Evolutionary conservation across 2,113 vertebrate genomes (phyloP), one percentile per base, ranked within the genome.

Genomic region (Phocoena phocoena): DNA sequence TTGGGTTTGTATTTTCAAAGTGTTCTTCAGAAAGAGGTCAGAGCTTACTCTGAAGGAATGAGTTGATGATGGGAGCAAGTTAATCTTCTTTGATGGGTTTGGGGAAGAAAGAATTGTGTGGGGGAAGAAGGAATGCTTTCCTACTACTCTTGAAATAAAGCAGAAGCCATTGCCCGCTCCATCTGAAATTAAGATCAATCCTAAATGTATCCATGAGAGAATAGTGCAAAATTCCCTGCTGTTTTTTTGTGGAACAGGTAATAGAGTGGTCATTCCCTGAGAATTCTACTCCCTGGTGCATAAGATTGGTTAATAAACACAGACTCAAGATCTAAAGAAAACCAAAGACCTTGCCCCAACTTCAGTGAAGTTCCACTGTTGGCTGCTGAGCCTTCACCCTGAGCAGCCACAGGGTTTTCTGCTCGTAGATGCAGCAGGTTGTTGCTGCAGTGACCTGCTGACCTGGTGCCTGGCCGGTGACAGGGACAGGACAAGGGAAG

Each of bases 101-200:
- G 60, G 36, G 20, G 26, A 74, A 93, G 41, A 89, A 47, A 84
- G 50, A 28, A 63, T 58, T 88, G 44, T 79, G n/a, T 65, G 67
- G 47, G 12, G 44, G 15, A 36, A 70, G 2, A 53, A 79, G 62
- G 18, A 84, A n/a, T 47, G 65, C 11, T 55, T 73, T 90, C 70
- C 58, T 28, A 15, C 21, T 28, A 41, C 5, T 10, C 33, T 65
- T 94, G 60, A 53, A 65, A 93, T 58, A 17, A 76, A 87, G 65
- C n/a, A 44, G 71, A 74, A 67, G 17, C 8, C 6, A n/a, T 62
- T 71, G 10, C 4, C 28, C 25, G 31, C 5, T 38, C 41, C 38
- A 23, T 73, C 28, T 12, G 65, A 68, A 93, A 77, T 50, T 79
- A 86, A 86, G 47, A 73, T 70, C 62, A 70, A n/a, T 63, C 25